Percentiles rank a stretch among this genome's conserved stretches.
Evolutionary conservation across 1,140 invertebrate genomes (phyloP).

Genomic region (Linepithema humile): DNA sequence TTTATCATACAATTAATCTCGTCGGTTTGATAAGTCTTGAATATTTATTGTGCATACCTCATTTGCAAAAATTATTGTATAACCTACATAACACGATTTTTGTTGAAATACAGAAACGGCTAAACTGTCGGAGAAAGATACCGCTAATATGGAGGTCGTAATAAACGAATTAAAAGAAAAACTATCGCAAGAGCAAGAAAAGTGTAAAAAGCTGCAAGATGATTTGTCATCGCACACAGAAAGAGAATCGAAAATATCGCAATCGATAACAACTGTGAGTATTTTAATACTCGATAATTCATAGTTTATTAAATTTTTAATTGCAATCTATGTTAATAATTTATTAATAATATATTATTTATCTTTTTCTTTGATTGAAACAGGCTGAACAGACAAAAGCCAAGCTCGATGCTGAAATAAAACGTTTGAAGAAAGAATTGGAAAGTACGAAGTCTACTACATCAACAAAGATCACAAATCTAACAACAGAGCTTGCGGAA

Average conservation of each 20-base stretch:
- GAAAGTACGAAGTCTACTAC: constrained; percentile 77
- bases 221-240: constrained; percentile 78
- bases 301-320: constrained; percentile 5
- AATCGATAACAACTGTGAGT: constrained; percentile 78
- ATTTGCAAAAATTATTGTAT: not conserved
- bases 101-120: constrained; percentile 70
- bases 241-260: constrained; percentile 78
- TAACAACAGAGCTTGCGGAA: constrained; percentile 83
- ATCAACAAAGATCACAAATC: constrained; percentile 81
- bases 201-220: constrained; percentile 80
- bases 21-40: not conserved
- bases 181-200: constrained; percentile 79
- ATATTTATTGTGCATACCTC: not conserved
- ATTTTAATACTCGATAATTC: constrained; percentile 16
- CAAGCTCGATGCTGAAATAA: constrained; percentile 79
- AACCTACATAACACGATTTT: constrained; percentile 4
- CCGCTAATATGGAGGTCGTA: constrained; percentile 75
- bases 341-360: too few relatives aligned
- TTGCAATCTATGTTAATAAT: too few relatives aligned
- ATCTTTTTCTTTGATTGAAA: not conserved
- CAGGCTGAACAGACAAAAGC: constrained; percentile 79
- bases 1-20: not conserved
- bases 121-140: constrained; percentile 78
- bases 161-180: constrained; percentile 80
- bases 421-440: constrained; percentile 79